Evolutionary conservation across 2,797 vertebrate genomes (phyloP).

Genomic region (Urosaurus nigricauda): DNA sequence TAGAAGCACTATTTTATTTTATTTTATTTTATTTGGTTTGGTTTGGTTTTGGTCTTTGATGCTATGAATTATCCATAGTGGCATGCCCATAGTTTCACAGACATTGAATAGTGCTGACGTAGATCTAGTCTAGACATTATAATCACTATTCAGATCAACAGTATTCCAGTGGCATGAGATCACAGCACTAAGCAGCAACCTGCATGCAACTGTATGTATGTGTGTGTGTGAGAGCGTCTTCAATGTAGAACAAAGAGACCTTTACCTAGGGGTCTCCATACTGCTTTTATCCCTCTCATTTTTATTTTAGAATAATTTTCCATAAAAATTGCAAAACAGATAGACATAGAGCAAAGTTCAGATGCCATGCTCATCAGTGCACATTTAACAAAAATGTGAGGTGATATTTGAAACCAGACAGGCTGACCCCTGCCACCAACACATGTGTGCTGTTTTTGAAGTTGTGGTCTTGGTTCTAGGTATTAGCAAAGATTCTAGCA

Average conservation of each 20-base stretch:
- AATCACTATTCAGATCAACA: background rate
- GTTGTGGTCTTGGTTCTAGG: background rate
- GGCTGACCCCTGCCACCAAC: background rate
- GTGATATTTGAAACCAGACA: background rate
- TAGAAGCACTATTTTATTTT: background rate
- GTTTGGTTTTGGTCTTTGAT: background rate
- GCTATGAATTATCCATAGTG: background rate
- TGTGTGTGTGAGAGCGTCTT: background rate
- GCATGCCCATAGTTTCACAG: background rate
- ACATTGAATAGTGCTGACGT: background rate
- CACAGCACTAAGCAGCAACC: background rate
- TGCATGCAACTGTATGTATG: background rate
- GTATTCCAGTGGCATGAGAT: background rate
- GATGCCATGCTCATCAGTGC: no score
- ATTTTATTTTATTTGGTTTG: background rate
- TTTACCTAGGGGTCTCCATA: slow-evolving; percentile 7
- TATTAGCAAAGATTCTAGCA: background rate
- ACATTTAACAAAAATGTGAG: background rate
- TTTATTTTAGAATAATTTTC: background rate
- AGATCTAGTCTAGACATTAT: background rate
- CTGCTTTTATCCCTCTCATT: background rate
- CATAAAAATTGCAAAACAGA: background rate
- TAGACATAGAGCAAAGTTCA: background rate
- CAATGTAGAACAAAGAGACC: background rate
- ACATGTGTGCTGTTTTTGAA: background rate